Percentiles rank a stretch among this genome's conserved stretches.
Conservation (phyloP, 2,113 vertebrate species). For the Ascaphus truei region DNA sequence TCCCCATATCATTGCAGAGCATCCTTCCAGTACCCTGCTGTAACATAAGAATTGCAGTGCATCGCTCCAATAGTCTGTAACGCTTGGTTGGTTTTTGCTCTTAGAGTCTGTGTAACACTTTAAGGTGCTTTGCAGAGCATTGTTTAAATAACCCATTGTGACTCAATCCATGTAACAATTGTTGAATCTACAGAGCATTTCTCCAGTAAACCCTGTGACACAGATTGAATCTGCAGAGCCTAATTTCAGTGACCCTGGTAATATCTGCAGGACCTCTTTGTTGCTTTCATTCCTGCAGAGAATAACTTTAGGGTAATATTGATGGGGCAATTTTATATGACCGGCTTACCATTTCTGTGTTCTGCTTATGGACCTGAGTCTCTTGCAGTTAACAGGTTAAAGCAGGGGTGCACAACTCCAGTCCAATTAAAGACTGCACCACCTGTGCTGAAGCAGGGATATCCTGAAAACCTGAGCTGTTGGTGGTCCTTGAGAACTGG, state of each 20-base stretch:
- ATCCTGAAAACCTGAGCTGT: too few relatives aligned
- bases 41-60: slow-evolving; percentile 6
- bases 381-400: too few relatives aligned
- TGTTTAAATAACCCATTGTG: slow-evolving; percentile 30
- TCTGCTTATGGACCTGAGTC: too few relatives aligned
- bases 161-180: slow-evolving; percentile 33
- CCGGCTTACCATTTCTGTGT: too few relatives aligned
- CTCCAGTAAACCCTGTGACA: slow-evolving; percentile 37
- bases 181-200: slow-evolving; percentile 28
- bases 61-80: slow-evolving; percentile 8
- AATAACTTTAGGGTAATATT: too few relatives aligned
- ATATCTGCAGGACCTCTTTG: too few relatives aligned
- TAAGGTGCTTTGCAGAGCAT: slow-evolving; percentile 15
- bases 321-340: too few relatives aligned
- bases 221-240: background rate
- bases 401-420: too few relatives aligned
- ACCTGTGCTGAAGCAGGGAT: too few relatives aligned
- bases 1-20: background rate
- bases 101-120: slow-evolving; percentile 24
- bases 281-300: too few relatives aligned
- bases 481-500: too few relatives aligned
- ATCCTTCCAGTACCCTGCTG: slow-evolving; percentile 10
- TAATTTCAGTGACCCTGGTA: background rate
- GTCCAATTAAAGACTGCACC: too few relatives aligned
- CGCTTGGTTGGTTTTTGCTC: slow-evolving; percentile 24